Evolutionary conservation across 2,888 invertebrate species (phyloP), one percentile per base, ranked within the genome.

Genomic region (Lottia scabra): DNA sequence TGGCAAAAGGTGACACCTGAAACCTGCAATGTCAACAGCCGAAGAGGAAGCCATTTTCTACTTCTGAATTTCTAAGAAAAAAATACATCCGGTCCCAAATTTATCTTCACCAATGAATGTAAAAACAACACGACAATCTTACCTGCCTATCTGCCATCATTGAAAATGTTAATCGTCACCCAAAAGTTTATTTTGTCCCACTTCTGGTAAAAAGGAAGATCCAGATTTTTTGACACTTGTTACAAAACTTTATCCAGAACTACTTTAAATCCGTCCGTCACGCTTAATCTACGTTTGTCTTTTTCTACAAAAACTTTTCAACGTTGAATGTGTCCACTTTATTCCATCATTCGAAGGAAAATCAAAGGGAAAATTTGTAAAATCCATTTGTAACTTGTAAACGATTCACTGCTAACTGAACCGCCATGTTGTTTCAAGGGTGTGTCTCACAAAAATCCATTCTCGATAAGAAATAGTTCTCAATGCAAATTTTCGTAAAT

Each of bases 391-490:
- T 19, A 56, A 19, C 8, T 19, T 23, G 19, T 23, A 56, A 56
- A 19, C 23, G 56, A 23, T 56, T 56, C 56, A 13, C 56, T 56
- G 13, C 56, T 6, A 23, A 12, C 23, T 56, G 56, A 56, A 56
- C 83, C 81, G 83, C 85, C 85, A 85, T 85, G 72, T 83, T 85
- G 81, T 80, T 75, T 79, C 80, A 81, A 81, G 84, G 85, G 81
- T 83, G 81, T 81, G 81, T 78, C 83, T 79, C 23, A 10, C 56
- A 56, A 19, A 23, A 12, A 56, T 56, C 12, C 23, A 56, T 10
- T 56, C 2, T 10, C 56, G 12, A 56, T 3, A 56, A 56, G 19
- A 56, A 56, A 56, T 56, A 12, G 23, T 56, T 56, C 23, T 56
- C 8, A 23, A 23, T 56, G 23, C n/a, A 8, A 23, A 23, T 23